Percentiles rank a stretch among this genome's conserved stretches.
Evolutionary conservation across 2,888 invertebrate genomes (phyloP).

Genomic region (Vanessa cardui): DNA sequence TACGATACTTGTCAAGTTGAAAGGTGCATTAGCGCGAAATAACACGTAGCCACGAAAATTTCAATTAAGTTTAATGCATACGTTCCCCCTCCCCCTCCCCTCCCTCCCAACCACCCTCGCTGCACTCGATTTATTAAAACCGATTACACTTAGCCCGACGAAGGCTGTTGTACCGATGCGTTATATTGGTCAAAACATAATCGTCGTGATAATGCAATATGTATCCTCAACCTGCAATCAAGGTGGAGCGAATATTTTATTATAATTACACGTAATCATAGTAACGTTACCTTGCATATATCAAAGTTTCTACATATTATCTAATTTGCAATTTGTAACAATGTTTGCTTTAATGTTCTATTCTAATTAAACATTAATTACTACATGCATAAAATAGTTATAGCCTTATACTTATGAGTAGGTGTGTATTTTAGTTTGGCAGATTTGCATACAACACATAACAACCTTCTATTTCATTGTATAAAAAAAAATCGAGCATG

Average conservation of each 20-base stretch:
- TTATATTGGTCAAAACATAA: slow-evolving; percentile 21
- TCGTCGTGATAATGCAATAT: slow-evolving; percentile 19
- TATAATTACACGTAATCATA: neutral
- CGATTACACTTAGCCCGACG: slow-evolving; percentile 58
- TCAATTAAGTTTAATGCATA: slow-evolving; percentile 77
- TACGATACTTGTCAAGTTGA: slow-evolving; percentile 55
- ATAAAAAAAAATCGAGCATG: no score
- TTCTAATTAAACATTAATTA: no score
- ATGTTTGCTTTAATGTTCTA: no score
- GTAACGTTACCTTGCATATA: slow-evolving; percentile 1
- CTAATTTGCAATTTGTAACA: no score
- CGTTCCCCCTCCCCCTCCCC: slow-evolving; percentile 48
- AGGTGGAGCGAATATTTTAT: neutral
- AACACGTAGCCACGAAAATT: slow-evolving; percentile 75
- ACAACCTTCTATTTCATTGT: no score
- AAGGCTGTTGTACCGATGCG: slow-evolving; percentile 6
- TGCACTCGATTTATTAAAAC: slow-evolving; percentile 65
- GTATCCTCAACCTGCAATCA: slow-evolving; percentile 16
- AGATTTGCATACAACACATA: no score
- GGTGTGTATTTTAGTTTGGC: no score
- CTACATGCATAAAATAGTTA: no score
- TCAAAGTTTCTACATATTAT: neutral
- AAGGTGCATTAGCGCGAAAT: slow-evolving; percentile 75
- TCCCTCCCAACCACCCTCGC: slow-evolving; percentile 37
- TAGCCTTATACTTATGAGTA: no score